Base-by-base conservation (phyloP, 2,113 vertebrate species). In the Mola mola region DNA sequence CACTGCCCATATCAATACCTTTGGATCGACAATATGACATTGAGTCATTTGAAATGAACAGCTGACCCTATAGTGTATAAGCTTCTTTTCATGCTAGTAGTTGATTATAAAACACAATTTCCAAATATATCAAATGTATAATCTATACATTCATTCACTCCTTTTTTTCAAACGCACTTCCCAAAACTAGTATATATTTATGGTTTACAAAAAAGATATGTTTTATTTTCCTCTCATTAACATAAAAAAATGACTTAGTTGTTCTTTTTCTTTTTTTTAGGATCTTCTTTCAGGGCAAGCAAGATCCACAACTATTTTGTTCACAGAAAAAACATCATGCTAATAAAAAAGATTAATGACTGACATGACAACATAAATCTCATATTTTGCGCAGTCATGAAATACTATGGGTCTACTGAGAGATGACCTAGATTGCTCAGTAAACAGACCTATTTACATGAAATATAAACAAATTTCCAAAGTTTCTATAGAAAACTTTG, bases 371-470 rank as follows among this genome's bases (percentile, higher is more conserved):
- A 4, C 33, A 2, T 34, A 34, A 34, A 4, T 34, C 33, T 15
- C 33, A 13, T 10, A 34, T 34, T 34, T 34, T 13, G 1, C 25
- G 40, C 2, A n/a, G 20, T 64, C 2, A 41, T 40, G 34, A 67
- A 26, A 34, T 53, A 38, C 17, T 46, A 48, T 26, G 22, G 28
- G 31, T 33, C 29, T 10, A 42, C 26, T 66, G 21, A 65, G 37
- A 24, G 33, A 66, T 77, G 79, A 83, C 72, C 51, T 78, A 78
- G 24, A 69, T 69, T 52, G 24, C 4, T 47, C 43, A 25, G 37
- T 26, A 60, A 70, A 72, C 59, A 77, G 46, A 66, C 60, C 46
- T 19, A 24, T 43, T 61, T 13, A 46, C 42, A 33, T 16, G 55
- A 31, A 49, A 25, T 24, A 5, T 52, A 37, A 52, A 6, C 29